Conservation (phyloP, 1,140 invertebrate genomes). For the Trinorchestia longiramus region DNA sequence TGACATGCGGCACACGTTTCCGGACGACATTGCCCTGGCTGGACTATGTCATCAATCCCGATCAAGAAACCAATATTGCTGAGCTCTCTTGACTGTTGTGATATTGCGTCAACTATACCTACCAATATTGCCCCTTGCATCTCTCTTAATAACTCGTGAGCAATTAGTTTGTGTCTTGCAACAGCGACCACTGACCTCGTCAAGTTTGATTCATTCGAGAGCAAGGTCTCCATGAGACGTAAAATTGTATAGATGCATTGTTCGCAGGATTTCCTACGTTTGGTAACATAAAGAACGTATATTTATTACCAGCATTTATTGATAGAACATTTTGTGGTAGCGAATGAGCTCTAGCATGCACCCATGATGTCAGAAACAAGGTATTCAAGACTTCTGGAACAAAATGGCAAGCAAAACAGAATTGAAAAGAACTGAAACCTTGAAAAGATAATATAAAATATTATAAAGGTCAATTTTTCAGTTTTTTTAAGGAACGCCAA, state of each 20-base stretch:
- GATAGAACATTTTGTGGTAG: too few species aligned
- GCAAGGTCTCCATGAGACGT: background rate
- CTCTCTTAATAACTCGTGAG: background rate
- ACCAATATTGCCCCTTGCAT: background rate
- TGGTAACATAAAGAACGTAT: too few species aligned
- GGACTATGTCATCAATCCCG: background rate
- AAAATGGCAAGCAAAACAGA: too few species aligned
- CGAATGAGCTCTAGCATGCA: too few species aligned
- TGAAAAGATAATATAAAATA: too few species aligned
- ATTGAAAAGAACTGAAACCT: too few species aligned
- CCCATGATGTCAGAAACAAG: too few species aligned
- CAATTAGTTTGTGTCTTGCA: background rate
- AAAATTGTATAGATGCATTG: background rate
- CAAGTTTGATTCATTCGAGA: background rate
- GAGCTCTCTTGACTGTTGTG: background rate
- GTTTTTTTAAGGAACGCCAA: too few species aligned
- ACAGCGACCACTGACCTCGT: background rate
- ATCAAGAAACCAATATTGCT: background rate
- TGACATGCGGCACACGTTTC: background rate
- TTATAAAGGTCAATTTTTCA: too few species aligned
- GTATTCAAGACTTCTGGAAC: too few species aligned
- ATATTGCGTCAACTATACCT: background rate
- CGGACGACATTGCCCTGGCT: background rate
- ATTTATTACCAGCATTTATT: too few species aligned
- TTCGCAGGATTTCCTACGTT: background rate